Evolutionary conservation across 1,140 invertebrate genomes (phyloP).

Genomic region (Hylaeus anthracinus): DNA sequence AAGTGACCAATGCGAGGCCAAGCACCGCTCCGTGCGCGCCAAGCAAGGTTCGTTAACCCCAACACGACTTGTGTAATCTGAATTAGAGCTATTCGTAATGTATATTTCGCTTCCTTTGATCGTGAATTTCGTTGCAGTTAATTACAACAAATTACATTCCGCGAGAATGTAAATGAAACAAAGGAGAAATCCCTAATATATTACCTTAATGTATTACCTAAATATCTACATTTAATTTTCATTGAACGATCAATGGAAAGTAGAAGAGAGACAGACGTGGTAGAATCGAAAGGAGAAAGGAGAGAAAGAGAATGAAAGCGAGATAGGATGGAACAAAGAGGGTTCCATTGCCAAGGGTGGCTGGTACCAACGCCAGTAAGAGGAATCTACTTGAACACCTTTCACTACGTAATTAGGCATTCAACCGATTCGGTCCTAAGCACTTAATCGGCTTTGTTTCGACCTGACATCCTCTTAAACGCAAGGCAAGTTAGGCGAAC

Average conservation of each 20-base stretch:
- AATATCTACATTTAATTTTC: background rate
- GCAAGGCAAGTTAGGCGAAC: slow-evolving; percentile 22
- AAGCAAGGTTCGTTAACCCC: background rate
- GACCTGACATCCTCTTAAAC: slow-evolving; percentile 38
- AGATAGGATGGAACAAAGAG: background rate
- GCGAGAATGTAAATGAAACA: no score
- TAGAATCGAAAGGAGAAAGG: background rate
- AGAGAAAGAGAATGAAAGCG: background rate
- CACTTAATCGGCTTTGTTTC: slow-evolving; percentile 58
- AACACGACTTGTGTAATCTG: no score
- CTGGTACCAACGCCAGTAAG: background rate
- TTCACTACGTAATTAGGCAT: slow-evolving; percentile 53
- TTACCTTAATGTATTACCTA: no score
- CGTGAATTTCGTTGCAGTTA: no score
- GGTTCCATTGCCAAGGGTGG: no score
- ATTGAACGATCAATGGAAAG: background rate
- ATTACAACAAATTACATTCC: no score
- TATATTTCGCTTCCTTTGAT: no score
- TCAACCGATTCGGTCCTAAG: slow-evolving; percentile 51
- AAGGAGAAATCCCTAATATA: no score
- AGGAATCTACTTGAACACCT: slow-evolving; percentile 34
- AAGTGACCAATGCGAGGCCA: background rate
- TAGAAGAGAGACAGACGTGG: background rate
- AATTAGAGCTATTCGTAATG: no score
- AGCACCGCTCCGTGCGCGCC: no score